Percentiles rank a stretch among this genome's conserved stretches.
Conservation (phyloP, 2,888 invertebrate species). For the Empis livida region DNA sequence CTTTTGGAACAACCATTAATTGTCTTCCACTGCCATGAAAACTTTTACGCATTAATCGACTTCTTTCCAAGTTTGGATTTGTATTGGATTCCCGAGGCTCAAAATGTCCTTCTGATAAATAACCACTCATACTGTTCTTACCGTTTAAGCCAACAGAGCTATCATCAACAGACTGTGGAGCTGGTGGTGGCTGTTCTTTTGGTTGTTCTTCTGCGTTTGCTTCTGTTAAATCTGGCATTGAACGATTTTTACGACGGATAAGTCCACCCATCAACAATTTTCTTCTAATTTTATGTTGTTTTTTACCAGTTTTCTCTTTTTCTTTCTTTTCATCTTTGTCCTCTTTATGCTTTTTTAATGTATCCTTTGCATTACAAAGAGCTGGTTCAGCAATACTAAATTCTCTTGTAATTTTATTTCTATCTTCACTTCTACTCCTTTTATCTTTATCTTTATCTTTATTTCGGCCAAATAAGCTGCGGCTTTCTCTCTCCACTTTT, state of each 20-base stretch:
- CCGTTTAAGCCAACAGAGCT: slow-evolving; percentile 54
- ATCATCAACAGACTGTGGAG: slow-evolving; percentile 54
- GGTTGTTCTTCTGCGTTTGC: slow-evolving; percentile 42
- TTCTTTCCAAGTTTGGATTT: slow-evolving; percentile 73
- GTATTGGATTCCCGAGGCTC: slow-evolving; percentile 51
- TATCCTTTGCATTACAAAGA: slow-evolving; percentile 38
- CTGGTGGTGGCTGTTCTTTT: slow-evolving; percentile 29
- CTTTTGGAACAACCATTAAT: slow-evolving; percentile 68
- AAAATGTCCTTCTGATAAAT: slow-evolving; percentile 75
- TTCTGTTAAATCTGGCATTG: slow-evolving; percentile 84
- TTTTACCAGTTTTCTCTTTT: slow-evolving; percentile 67
- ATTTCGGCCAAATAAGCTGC: slow-evolving; percentile 53
- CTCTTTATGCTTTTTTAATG: slow-evolving; percentile 45
- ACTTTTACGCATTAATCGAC: slow-evolving; percentile 78
- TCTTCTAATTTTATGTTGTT: slow-evolving; percentile 79
- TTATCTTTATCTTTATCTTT: slow-evolving; percentile 68
- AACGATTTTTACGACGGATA: slow-evolving; percentile 75
- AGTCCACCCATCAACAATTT: slow-evolving; percentile 82
- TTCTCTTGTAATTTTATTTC: slow-evolving; percentile 64
- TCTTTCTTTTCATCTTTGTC: slow-evolving; percentile 48
- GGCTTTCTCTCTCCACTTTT: slow-evolving; percentile 54
- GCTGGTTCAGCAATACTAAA: slow-evolving; percentile 52
- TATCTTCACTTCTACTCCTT: slow-evolving; percentile 70
- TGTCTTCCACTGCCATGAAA: slow-evolving; percentile 78
- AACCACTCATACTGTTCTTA: slow-evolving; percentile 51